Base-by-base conservation (phyloP, 2,888 invertebrate species). In the Sphinx pinastri region DNA sequence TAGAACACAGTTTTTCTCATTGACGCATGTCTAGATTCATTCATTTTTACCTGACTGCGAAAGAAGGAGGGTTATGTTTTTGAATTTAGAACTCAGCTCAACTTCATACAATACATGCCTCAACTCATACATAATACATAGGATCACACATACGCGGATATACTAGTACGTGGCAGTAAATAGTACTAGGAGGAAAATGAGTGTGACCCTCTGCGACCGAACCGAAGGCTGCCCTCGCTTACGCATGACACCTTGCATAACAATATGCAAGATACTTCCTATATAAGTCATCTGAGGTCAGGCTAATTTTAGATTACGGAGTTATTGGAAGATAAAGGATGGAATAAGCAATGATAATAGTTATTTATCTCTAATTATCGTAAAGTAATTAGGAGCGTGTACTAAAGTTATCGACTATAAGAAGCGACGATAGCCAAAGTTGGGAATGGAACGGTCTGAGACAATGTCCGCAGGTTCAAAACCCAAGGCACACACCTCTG, bases 231-330 rank as follows among this genome's bases (percentile, higher is more conserved):
- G 57, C 19, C 19, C 45, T n/a, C 55, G 13, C 57, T 38, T 14
- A 19, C 51, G 47, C 51, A 51, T 49, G 14, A 19, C 71, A 68
- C 16, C 75, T 75, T 75, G 76, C 75, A 76, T 76, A 75, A 75
- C 67, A 76, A 75, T 74, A 71, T 73, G 71, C 71, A 73, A 75
- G 67, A 70, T 49, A 70, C 71, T 59, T 71, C 58, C 68, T 70
- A 63, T 63, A 63, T 60, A 47, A 60, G 60, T 60, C 71, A 60
- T 57, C 10, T 58, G 25, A 55, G 55, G 55, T 68, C 59, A 31
- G 54, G 13, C 67, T 67, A 58, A 12, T 68, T 70, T 68, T 63
- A 66, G 71, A 63, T 55, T 11, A 54, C 47, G 10, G 7, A 19
- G 63, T 6, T 11, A 16, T 38, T 38, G 19, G 54, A 54, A 14